Base-by-base conservation (phyloP, 2,888 invertebrate species). In the Phanerotoma sp. region DNA sequence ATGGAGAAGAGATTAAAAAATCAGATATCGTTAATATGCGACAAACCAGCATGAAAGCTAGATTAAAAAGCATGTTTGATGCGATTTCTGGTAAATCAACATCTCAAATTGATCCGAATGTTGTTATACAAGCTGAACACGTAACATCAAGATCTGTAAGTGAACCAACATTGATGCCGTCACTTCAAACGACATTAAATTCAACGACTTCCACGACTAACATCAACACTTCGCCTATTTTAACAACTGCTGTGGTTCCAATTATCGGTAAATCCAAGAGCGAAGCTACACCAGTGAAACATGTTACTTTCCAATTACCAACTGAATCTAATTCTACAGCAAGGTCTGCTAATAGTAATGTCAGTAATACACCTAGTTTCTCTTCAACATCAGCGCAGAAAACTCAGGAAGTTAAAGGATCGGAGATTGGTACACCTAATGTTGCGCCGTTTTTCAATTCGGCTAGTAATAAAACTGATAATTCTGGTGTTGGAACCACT, bases 41-140 rank as follows among this genome's bases (percentile, higher is more conserved):
- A n/a, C 69, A 75, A 56, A 75, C 69, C 0, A 76, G 73, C 41
- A 75, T 77, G 74, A 70, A 69, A 28, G 65, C 69, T 1, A 70
- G 74, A 49, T 62, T 77, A 11, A 72, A 75, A 46, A 77, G 73
- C 38, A 77, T 77, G 77, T 76, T 76, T 22, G 71, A 77, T 54
- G 77, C 76, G 3, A 74, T 76, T 61, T 74, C 75, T 15, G 77
- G 77, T 3, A 75, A 75, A 68, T 68, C 65, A 16, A 53, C 69
- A 3, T 73, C 65, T 25, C 68, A 63, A 60, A 75, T 77, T 5
- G 72, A 75, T 63, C 75, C 75, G 1, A 74, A 73, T 22, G 72
- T 77, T 0, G 75, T 77, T 1, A 77, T 77, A 20, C 71, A 74
- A 56, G 77, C 75, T 1, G 77, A 75, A 40, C 71, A 73, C 52